Evolutionary conservation across 2,113 vertebrate genomes (phyloP), one percentile per base, ranked within the genome.

Genomic region (Heptranchias perlo): DNA sequence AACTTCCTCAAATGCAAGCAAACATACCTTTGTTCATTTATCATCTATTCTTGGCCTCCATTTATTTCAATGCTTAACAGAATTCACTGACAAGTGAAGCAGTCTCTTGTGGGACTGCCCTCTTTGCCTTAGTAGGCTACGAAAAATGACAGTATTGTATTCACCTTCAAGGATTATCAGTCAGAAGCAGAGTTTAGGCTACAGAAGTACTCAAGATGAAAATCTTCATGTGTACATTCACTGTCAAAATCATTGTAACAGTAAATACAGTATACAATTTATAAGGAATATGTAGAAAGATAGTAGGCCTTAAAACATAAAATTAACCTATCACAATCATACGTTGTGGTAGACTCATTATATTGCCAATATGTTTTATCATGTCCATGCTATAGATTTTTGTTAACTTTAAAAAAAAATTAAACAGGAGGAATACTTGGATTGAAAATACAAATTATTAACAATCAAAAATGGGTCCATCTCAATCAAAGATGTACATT

Each of bases 161-260:
- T 93, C n/a, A 61, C 58, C 89, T 62, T 93, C 89, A 61, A 62
- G 58, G 58, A 93, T 64, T 62, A 93, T 93, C 89, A 93, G 58
- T 64, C 58, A 93, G 58, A 44, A 62, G 7, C 89, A 93, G 89
- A 93, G 89, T 93, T 39, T n/a, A 62, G 58, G 39, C 14, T 18
- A 93, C n/a, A 39, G 44, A 61, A 18, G 54, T 92, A 23, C 89
- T 62, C 16, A 93, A 93, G 89, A 23, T 93, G 35, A 93, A 93
- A n/a, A 92, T 44, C 58, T 93, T 93, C n/a, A 91, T 4, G 62
- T 58, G 52, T 58, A 14, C 89, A 93, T 10, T 92, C 89, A 39
- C 89, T 64, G 89, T 62, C 89, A 93, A 93, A 93, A n/a, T 21
- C n/a, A 61, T 93, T 58, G 4, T 10, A n/a, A n/a, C 58, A 62